Percentiles rank a stretch among this genome's conserved stretches.
These are phyloP conservation scores for Pseudocheirus occidentalis DNA, from an alignment of 2,797 vertebrate species.

Conservation along the genomic window DNA sequence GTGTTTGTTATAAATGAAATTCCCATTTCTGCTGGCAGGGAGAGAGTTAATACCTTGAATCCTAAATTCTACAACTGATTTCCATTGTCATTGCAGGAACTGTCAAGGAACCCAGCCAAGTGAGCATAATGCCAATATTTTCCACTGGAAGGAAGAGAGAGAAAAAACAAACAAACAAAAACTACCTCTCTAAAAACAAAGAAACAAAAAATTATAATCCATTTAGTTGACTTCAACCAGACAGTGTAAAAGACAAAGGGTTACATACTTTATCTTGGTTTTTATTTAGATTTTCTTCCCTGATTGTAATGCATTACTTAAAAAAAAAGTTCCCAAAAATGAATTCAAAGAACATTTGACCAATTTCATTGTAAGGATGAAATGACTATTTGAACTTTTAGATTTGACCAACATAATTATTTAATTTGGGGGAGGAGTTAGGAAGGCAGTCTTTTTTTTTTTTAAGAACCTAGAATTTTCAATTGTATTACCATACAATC, in stretches of 20 bases:
- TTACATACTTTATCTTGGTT: conserved; percentile 28
- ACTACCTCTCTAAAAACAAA: conserved; percentile 32
- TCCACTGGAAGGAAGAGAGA: background rate
- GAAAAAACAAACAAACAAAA: background rate
- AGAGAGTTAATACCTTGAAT: conserved; percentile 29
- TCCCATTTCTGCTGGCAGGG: conserved; percentile 6
- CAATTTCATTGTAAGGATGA: background rate
- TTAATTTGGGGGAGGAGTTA: conserved; percentile 12
- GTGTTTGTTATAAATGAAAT: background rate
- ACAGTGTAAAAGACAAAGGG: conserved; percentile 17
- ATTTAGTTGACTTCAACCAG: background rate
- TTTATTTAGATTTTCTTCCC: conserved; percentile 38
- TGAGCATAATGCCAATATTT: conserved; percentile 30
- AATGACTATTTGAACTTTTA: background rate
- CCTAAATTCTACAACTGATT: conserved; percentile 46
- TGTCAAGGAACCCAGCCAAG: conserved; percentile 41
- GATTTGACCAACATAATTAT: background rate
- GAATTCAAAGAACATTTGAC: conserved; percentile 27
- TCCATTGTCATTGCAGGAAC: conserved; percentile 23
- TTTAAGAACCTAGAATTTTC: conserved; percentile 11
- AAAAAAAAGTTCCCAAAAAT: background rate
- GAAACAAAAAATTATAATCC: background rate
- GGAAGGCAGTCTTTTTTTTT: conserved; percentile 36
- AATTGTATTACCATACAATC: conserved; percentile 2
- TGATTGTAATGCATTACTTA: conserved; percentile 5